Evolutionary conservation across 2,888 invertebrate species (phyloP), one percentile per base, ranked within the genome.

Genomic region (Plebejus melissa): DNA sequence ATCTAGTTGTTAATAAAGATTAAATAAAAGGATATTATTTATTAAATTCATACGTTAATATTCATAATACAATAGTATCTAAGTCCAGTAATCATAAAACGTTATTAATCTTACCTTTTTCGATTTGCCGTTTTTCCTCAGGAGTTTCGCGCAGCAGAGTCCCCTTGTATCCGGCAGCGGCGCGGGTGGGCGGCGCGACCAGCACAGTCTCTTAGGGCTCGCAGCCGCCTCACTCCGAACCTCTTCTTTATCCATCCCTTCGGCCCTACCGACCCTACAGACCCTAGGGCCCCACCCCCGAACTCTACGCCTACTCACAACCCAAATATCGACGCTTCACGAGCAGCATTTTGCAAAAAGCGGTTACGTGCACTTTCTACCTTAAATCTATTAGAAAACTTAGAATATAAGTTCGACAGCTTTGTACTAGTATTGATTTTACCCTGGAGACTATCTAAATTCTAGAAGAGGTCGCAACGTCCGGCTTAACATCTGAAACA

Each of bases 91-190:
- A 38, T 38, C 5, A 38, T 38, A 38, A 38, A 1, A 38, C 0
- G 46, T 38, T 38, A 38, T 5, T 50, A 69, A 60, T 79, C 87
- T 94, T 85, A 96, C 96, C 95, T 97, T 97, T 89, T 96, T 97
- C 74, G 97, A 96, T 85, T 95, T 96, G 81, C 97, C 97, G 90
- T 97, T 97, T 93, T 96, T 96, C 86, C 96, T 94, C 76, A 97
- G 95, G 80, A 97, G 94, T 89, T 97, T 97, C 84, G 96, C 96
- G 90, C 97, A 97, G 89, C 96, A 97, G 87, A 97, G 96, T 79
- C 97, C 97, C 79, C 96, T 95, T 82, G 96, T 97, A 89, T 97
- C 97, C 78, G 93, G 93, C 81, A 94, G 89, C 79, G 94, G 91
- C 81, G 94, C 94, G 76, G 93, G 91, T 77, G 90, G 87, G 76